Percentiles rank a stretch among this genome's conserved stretches.
Evolutionary conservation across 2,113 vertebrate genomes (phyloP).

Genomic region (Corapipo altera): DNA sequence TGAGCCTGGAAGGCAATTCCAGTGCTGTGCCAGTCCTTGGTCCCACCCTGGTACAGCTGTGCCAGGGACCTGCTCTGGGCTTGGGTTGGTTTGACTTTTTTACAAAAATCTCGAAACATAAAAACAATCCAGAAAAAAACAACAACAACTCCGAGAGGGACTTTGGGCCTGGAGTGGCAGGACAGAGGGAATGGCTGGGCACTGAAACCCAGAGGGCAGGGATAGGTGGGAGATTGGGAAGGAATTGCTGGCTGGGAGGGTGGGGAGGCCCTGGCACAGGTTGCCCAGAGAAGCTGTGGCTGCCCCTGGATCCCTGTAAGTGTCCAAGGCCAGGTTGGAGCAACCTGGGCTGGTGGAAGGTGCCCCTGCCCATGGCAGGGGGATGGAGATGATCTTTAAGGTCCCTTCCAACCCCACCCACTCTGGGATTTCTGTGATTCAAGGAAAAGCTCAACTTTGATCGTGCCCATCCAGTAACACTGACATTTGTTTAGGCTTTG

Average conservation of each 20-base stretch:
- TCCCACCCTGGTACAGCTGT: neutral
- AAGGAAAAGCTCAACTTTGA: neutral
- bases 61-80: neutral
- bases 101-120: neutral
- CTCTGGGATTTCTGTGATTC: neutral
- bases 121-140: neutral
- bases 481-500: neutral
- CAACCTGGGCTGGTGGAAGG: neutral
- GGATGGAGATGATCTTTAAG: fast-evolving
- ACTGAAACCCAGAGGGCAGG: neutral
- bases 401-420: neutral
- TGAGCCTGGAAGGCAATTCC: neutral
- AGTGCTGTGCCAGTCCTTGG: neutral
- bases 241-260: neutral
- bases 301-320: neutral
- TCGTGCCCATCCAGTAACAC: no score
- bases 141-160: no score
- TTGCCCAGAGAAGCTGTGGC: neutral
- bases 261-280: neutral
- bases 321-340: neutral
- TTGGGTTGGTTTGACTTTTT: fast-evolving
- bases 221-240: neutral
- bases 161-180: neutral
- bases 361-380: neutral
- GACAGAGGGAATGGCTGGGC: neutral